Conservation (phyloP, 2,113 vertebrate genomes). For the Eudyptes chrysolophus region DNA sequence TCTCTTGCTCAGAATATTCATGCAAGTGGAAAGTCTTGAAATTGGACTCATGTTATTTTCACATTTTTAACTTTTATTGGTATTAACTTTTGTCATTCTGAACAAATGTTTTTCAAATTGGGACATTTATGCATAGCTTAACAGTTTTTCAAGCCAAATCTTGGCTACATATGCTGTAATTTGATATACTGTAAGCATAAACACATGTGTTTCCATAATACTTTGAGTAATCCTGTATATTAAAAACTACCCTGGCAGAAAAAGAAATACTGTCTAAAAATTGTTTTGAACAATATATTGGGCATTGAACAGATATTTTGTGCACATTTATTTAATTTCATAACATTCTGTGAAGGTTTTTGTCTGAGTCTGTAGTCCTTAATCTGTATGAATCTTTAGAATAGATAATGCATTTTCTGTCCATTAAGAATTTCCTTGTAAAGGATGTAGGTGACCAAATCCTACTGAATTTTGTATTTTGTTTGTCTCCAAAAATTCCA, state of each 20-base stretch:
- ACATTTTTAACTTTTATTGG: neutral
- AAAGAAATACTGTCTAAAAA: neutral
- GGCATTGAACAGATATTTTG: neutral
- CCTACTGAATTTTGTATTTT: neutral
- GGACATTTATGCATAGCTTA: neutral
- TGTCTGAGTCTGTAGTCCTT: neutral
- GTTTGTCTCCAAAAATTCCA: neutral
- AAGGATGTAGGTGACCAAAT: neutral
- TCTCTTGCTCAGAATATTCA: neutral
- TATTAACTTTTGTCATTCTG: neutral
- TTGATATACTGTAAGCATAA: neutral
- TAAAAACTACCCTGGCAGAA: neutral
- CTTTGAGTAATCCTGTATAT: neutral
- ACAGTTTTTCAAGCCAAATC: neutral
- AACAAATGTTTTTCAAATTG: neutral
- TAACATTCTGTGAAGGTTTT: neutral
- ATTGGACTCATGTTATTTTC: neutral
- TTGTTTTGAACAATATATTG: neutral
- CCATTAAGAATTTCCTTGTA: neutral
- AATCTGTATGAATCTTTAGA: neutral
- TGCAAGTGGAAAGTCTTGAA: neutral
- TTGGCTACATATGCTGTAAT: neutral
- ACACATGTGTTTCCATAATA: neutral
- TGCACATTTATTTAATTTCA: neutral
- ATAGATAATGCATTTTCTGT: neutral